Percentiles rank a stretch among this genome's conserved stretches.
Evolutionary conservation across 2,888 invertebrate genomes (phyloP).

Genomic region (Leptopilina drosophilae): DNA sequence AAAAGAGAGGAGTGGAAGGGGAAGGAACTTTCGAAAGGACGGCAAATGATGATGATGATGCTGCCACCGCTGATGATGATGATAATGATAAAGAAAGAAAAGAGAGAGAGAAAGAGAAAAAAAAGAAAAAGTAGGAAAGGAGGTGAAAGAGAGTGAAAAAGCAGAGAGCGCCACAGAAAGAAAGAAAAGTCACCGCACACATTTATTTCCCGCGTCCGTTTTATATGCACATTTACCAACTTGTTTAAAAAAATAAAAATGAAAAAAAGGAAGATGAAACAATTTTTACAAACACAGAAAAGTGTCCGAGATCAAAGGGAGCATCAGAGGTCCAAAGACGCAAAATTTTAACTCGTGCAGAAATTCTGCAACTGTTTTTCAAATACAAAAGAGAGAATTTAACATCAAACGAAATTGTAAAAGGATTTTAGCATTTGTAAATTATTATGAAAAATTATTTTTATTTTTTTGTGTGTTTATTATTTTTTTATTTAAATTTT

Average conservation of each 20-base stretch:
- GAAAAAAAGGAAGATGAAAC: neutral
- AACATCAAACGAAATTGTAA: too few relatives aligned
- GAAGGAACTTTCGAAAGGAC: constrained; percentile 4
- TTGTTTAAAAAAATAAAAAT: neutral
- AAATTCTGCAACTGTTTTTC: too few relatives aligned
- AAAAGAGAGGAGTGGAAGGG: neutral
- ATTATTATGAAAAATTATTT: neutral
- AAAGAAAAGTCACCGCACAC: constrained; percentile 43
- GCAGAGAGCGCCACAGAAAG: neutral
- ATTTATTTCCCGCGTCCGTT: neutral
- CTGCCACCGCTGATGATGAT: neutral
- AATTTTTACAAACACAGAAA: neutral
- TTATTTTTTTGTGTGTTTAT: neutral
- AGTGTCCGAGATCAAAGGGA: neutral
- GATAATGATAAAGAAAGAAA: constrained; percentile 46
- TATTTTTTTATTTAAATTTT: too few relatives aligned
- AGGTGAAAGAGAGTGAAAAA: constrained; percentile 48
- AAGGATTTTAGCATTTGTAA: too few relatives aligned
- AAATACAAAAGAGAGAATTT: too few relatives aligned
- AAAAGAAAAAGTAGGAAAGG: constrained; percentile 52
- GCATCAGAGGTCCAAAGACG: neutral
- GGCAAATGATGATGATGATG: constrained; percentile 8
- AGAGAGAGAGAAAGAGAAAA: constrained; percentile 49
- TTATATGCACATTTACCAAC: neutral
- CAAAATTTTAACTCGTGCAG: neutral